A percentile compares a stretch with the other conserved stretches of the same genome.
phyloP scores from a whole-genome alignment of 1,140 invertebrate genomes.

The Aphelinus certus region DNA sequence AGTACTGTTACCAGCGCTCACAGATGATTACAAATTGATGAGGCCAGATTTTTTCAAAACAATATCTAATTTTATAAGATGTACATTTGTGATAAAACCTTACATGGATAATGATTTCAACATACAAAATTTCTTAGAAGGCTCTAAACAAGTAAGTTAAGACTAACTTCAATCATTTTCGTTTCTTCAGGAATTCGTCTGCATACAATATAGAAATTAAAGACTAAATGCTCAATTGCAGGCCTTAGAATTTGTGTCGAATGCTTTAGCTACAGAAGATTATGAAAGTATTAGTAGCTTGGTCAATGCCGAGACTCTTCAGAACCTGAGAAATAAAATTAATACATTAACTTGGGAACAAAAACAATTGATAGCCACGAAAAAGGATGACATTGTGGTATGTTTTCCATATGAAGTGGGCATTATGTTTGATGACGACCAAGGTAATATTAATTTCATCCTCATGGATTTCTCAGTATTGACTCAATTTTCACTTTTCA shows the following conservation, averaged over 20 bases:
- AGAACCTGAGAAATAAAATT: slow-evolving; percentile 44
- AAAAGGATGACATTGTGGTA: slow-evolving; percentile 38
- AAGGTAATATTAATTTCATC: slow-evolving; percentile 38
- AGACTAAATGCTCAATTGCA: slow-evolving; percentile 38
- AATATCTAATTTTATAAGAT: too few species aligned
- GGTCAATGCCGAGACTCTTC: slow-evolving; percentile 39
- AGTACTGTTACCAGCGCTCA: too few species aligned
- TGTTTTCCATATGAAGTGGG: slow-evolving; percentile 66
- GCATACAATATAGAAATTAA: too few species aligned
- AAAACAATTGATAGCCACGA: slow-evolving; percentile 39
- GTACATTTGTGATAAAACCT: too few species aligned
- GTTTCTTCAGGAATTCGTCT: too few species aligned
- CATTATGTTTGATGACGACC: slow-evolving; percentile 63
- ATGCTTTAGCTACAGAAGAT: slow-evolving; percentile 44
- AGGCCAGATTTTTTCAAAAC: too few species aligned
- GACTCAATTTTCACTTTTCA: slow-evolving; percentile 28
- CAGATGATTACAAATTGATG: too few species aligned
- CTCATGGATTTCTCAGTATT: background rate
- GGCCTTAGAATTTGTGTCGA: slow-evolving; percentile 61
- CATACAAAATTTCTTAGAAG: too few species aligned
- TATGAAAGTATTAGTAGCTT: slow-evolving; percentile 47
- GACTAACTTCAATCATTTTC: too few species aligned
- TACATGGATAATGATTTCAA: too few species aligned
- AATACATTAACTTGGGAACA: slow-evolving; percentile 33
- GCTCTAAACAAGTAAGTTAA: too few species aligned